Evolutionary conservation across 2,888 invertebrate species (phyloP).

Genomic region (Lasioglossum leucozonium): DNA sequence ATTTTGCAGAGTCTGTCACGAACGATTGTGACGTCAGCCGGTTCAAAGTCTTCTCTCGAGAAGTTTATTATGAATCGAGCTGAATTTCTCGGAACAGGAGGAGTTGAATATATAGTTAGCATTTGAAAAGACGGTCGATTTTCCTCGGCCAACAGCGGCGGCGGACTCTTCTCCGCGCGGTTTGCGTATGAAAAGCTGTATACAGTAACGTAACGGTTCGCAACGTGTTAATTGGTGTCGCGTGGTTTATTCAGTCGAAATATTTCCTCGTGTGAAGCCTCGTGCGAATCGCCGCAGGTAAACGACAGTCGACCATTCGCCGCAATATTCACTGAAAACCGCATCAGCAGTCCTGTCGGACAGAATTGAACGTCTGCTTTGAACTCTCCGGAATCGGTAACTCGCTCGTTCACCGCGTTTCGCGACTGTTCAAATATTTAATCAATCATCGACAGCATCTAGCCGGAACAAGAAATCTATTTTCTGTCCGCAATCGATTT

Average conservation of each 20-base stretch:
- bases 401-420: neutral
- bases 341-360: neutral
- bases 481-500: neutral
- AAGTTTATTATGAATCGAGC: neutral
- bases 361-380: neutral
- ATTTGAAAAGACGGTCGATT: constrained; percentile 13
- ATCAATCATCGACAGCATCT: neutral
- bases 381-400: neutral
- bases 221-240: constrained; percentile 15
- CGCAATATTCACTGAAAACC: neutral
- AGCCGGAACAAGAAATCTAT: neutral
- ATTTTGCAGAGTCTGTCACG: neutral
- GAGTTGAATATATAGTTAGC: neutral
- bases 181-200: constrained; percentile 18
- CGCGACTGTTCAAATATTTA: neutral
- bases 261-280: neutral
- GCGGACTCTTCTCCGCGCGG: neutral
- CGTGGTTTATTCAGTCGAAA: neutral
- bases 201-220: constrained; percentile 18
- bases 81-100: neutral
- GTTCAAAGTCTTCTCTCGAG: neutral
- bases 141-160: neutral
- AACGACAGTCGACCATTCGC: neutral
- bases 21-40: neutral
- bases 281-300: neutral